These are phyloP conservation scores for Brachyopa scutellaris DNA, from an alignment of 2,888 invertebrate genomes.

Conservation along the genomic window DNA sequence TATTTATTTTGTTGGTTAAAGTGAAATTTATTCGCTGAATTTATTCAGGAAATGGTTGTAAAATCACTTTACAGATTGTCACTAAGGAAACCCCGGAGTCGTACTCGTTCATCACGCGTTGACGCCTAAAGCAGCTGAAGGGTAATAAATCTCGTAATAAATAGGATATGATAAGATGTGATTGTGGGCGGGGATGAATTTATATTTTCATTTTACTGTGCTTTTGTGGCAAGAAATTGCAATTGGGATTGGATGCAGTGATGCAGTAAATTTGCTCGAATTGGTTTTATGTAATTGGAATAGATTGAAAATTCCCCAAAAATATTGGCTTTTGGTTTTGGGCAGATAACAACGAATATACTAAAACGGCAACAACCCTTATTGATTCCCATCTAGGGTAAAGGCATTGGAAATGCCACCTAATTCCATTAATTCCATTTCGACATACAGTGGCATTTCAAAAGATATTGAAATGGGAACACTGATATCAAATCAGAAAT, in stretches of 20 bases:
- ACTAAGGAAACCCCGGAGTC: conserved; percentile 21
- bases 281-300: too few species aligned
- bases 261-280: conserved; percentile 25
- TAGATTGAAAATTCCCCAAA: too few species aligned
- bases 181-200: background rate
- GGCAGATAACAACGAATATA: too few species aligned
- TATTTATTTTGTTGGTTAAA: background rate
- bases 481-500: too few species aligned
- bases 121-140: background rate
- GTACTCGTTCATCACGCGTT: conserved; percentile 1
- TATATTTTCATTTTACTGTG: too few species aligned
- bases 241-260: conserved; percentile 17
- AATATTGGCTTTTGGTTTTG: too few species aligned
- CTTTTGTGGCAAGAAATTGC: conserved; percentile 16
- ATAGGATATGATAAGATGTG: background rate
- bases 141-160: conserved; percentile 4
- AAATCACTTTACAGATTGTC: conserved; percentile 60
- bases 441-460: too few species aligned
- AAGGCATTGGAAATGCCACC: too few species aligned
- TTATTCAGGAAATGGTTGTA: conserved; percentile 52
- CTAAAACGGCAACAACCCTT: too few species aligned
- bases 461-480: too few species aligned
- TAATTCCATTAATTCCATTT: too few species aligned
- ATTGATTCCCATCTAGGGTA: too few species aligned
- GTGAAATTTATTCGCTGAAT: conserved; percentile 18